Evolutionary conservation across 2,797 vertebrate genomes (phyloP).

Genomic region (Phrynocephalus forsythii): DNA sequence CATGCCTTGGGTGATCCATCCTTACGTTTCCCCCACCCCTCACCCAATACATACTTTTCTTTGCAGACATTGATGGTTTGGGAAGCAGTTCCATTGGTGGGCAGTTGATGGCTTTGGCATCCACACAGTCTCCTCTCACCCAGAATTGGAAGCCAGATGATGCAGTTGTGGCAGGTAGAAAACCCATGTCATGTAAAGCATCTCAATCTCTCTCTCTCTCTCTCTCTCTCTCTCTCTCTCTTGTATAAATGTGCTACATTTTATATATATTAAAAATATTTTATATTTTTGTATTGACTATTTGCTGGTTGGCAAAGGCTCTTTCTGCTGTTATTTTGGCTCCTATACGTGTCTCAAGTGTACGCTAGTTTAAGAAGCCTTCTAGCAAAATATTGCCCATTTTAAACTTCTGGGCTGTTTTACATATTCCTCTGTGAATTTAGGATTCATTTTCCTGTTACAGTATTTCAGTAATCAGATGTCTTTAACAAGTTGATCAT

Average conservation of each 20-base stretch:
- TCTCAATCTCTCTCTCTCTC: neutral
- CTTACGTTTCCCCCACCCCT: neutral
- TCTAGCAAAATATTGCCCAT: neutral
- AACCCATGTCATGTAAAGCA: neutral
- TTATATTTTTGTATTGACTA: neutral
- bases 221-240: no score
- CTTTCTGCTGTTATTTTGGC: no score
- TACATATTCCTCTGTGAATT: neutral
- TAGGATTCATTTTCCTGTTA: neutral
- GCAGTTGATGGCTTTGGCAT: conserved; percentile 88
- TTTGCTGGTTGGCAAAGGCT: neutral
- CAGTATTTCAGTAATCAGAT: neutral
- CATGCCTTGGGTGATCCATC: neutral
- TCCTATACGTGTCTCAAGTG: no score
- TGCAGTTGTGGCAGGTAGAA: conserved; percentile 86
- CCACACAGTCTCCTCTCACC: conserved; percentile 84
- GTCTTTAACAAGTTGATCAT: neutral
- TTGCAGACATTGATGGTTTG: conserved; percentile 92
- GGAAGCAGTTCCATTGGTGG: conserved; percentile 94
- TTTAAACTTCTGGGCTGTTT: neutral
- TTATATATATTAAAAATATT: neutral
- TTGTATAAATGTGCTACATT: neutral
- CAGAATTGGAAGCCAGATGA: conserved; percentile 83
- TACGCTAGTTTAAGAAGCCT: neutral
- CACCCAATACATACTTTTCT: conserved; percentile 27